phyloP scores from a whole-genome alignment of 1,140 invertebrate genomes.

The Euschistus heros region DNA sequence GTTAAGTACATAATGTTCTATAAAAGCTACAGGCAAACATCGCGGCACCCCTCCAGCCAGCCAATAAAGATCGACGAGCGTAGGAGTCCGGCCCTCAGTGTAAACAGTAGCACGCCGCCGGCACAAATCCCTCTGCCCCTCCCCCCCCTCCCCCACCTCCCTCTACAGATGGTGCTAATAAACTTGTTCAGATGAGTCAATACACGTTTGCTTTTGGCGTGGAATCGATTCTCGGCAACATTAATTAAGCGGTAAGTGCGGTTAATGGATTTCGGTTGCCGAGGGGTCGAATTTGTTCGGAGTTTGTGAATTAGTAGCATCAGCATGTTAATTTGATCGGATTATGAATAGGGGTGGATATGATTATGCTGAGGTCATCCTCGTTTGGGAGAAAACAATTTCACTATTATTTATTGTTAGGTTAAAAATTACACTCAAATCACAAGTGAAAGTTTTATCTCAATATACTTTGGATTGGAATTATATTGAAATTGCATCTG shows the following conservation, averaged over 20 bases:
- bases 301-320: constrained; percentile 9
- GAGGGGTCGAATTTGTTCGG: constrained; percentile 20
- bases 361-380: no score
- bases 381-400: no score
- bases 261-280: constrained; percentile 21
- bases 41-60: neutral
- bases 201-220: neutral
- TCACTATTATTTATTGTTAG: no score
- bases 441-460: no score
- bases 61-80: neutral
- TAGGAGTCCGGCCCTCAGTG: no score
- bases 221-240: neutral
- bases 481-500: no score
- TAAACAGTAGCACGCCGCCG: neutral
- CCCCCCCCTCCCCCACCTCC: neutral
- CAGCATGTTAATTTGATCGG: no score
- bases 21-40: no score
- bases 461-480: no score
- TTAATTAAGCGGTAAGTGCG: constrained; percentile 12
- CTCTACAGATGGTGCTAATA: neutral
- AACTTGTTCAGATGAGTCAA: neutral
- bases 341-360: no score
- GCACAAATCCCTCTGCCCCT: neutral
- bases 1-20: no score
- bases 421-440: no score